Conservation (phyloP, 2,113 vertebrate species). For the Ovis canadensis region DNA sequence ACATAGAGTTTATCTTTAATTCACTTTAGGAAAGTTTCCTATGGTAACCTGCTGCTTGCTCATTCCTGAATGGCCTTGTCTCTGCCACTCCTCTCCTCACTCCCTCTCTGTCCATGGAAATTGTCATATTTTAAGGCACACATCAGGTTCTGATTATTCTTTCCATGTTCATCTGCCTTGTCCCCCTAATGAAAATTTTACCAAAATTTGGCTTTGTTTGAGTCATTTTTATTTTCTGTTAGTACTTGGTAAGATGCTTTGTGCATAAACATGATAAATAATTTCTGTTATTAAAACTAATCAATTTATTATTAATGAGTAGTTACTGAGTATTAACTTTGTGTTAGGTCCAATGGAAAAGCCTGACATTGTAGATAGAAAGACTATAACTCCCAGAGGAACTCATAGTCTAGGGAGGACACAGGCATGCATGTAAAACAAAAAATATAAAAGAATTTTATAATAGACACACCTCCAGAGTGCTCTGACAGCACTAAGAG, state of each 20-base stretch:
- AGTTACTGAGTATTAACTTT: neutral
- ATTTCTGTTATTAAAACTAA: neutral
- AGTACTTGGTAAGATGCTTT: neutral
- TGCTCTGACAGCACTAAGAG: neutral
- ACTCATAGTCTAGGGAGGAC: neutral
- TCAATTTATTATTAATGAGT: neutral
- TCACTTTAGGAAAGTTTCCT: neutral
- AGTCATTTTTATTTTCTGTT: neutral
- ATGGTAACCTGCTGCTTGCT: neutral
- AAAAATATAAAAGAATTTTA: neutral
- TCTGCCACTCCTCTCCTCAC: neutral
- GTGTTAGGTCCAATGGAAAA: neutral
- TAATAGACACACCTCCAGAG: neutral
- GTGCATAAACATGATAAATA: neutral
- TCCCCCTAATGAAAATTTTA: neutral
- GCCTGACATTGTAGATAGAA: neutral
- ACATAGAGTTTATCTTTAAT: conserved; percentile 32
- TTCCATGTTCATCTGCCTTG: neutral
- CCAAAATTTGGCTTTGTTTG: neutral
- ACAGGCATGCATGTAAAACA: neutral
- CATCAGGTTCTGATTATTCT: neutral
- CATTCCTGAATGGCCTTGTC: neutral
- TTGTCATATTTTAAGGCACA: neutral
- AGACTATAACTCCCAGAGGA: neutral
- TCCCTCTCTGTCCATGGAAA: neutral